Percentiles rank a stretch among this genome's conserved stretches.
Conservation (phyloP, 2,113 vertebrate species). For the Cololabis saira region DNA sequence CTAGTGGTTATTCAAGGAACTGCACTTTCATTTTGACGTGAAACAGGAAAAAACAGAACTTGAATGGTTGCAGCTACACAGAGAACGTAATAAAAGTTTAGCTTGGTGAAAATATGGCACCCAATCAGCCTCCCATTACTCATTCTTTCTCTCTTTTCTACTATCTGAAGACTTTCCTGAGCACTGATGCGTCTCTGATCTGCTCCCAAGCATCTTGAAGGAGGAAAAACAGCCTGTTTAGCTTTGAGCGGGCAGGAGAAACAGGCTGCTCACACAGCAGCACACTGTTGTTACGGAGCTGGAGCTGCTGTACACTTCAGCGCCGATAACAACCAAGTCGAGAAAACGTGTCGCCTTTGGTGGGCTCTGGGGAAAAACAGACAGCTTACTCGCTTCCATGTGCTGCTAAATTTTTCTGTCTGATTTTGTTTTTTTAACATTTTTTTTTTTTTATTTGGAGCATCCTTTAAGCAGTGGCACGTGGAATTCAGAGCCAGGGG, state of each 20-base stretch:
- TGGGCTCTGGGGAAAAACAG: constrained; percentile 34
- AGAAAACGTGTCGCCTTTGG: constrained; percentile 36
- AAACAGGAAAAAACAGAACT: too few species aligned
- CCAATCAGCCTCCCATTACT: background rate
- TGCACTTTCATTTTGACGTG: too few species aligned
- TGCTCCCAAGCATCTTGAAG: background rate
- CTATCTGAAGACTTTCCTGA: background rate
- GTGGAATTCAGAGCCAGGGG: background rate
- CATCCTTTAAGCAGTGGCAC: constrained; percentile 42
- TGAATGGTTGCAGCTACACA: too few species aligned
- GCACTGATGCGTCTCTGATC: too few species aligned
- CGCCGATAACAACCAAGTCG: constrained; percentile 32
- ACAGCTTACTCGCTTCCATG: constrained; percentile 18
- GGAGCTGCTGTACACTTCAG: constrained; percentile 39
- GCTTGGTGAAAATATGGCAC: background rate
- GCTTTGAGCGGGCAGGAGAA: too few species aligned
- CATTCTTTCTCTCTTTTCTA: background rate
- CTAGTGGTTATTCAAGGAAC: too few species aligned
- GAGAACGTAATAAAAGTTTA: too few species aligned
- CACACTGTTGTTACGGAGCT: background rate
- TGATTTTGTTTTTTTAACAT: background rate
- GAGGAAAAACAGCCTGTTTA: background rate
- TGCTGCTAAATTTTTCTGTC: constrained; percentile 36
- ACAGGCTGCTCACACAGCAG: constrained; percentile 2
- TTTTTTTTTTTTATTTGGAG: constrained; percentile 37